Evolutionary conservation across 2,113 vertebrate genomes (phyloP).

Genomic region (Mormyrus lacerda): DNA sequence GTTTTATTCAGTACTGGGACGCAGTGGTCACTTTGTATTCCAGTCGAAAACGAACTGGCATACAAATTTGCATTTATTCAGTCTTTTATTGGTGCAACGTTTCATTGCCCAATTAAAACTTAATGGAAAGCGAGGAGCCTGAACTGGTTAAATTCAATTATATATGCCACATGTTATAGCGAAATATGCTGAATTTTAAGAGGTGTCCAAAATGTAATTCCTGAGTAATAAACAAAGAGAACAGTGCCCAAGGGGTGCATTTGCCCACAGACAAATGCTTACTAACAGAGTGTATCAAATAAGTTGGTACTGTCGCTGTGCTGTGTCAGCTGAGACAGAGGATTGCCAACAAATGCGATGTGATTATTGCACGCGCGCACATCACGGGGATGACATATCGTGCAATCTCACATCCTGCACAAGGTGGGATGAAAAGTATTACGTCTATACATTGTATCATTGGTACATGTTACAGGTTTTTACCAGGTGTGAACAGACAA

Average conservation of each 20-base stretch:
- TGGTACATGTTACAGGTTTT: not conserved
- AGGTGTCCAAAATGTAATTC: not conserved
- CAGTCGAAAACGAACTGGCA: not conserved
- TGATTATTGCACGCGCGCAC: not conserved
- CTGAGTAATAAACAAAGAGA: not conserved
- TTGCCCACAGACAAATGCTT: not conserved
- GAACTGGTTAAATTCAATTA: not conserved
- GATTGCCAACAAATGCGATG: not conserved
- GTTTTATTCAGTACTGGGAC: not conserved
- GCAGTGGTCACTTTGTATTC: not conserved
- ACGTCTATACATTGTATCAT: not conserved
- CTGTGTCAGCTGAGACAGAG: not conserved
- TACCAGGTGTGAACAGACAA: no score
- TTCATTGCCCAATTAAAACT: not conserved
- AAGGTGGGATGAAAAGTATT: not conserved
- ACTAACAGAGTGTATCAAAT: not conserved
- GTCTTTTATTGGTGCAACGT: not conserved
- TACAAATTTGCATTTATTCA: not conserved
- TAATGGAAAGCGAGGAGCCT: not conserved
- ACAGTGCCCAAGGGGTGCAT: no score
- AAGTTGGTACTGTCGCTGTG: not conserved
- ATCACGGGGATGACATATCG: not conserved
- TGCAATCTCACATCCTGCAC: not conserved
- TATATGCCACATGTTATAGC: not conserved
- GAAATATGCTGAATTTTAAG: not conserved